Evolutionary conservation across 2,797 vertebrate species (phyloP).

Genomic region (Poeciliopsis presidionis): DNA sequence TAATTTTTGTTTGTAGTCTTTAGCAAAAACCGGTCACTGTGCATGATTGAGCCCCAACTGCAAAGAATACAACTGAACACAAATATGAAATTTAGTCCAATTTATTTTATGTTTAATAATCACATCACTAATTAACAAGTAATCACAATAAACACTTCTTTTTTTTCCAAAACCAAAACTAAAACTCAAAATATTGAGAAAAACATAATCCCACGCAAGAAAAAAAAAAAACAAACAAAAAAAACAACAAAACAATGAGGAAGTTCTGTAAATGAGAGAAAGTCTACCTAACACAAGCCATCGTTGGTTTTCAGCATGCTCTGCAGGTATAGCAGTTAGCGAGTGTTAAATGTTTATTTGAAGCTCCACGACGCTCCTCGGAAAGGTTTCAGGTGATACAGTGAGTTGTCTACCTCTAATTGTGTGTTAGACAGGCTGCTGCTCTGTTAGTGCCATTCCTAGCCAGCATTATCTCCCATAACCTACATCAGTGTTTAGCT

Average conservation of each 20-base stretch:
- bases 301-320: slow-evolving; percentile 73
- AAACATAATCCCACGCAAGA: background rate
- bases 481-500: slow-evolving; percentile 33
- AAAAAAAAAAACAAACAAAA: slow-evolving; percentile 23
- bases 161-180: slow-evolving; percentile 75
- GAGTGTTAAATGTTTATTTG: slow-evolving; percentile 62
- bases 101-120: slow-evolving; percentile 85
- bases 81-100: slow-evolving; percentile 61
- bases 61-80: background rate
- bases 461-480: slow-evolving; percentile 5
- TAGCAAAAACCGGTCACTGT: background rate
- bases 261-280: slow-evolving; percentile 70
- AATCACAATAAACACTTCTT: slow-evolving; percentile 83
- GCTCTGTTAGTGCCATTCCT: slow-evolving; percentile 6
- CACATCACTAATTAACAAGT: slow-evolving; percentile 87
- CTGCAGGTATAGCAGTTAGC: slow-evolving; percentile 57
- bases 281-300: slow-evolving; percentile 72
- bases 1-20: background rate
- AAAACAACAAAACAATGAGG: slow-evolving; percentile 48
- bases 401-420: slow-evolving; percentile 45
- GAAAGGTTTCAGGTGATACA: slow-evolving; percentile 33
- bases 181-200: slow-evolving; percentile 32
- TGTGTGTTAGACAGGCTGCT: slow-evolving; percentile 36
- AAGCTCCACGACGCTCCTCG: slow-evolving; percentile 51
- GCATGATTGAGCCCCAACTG: background rate